Percentiles rank a stretch among this genome's conserved stretches.
Evolutionary conservation across 2,113 vertebrate genomes (phyloP).

Genomic region (Mandrillus leucophaeus): DNA sequence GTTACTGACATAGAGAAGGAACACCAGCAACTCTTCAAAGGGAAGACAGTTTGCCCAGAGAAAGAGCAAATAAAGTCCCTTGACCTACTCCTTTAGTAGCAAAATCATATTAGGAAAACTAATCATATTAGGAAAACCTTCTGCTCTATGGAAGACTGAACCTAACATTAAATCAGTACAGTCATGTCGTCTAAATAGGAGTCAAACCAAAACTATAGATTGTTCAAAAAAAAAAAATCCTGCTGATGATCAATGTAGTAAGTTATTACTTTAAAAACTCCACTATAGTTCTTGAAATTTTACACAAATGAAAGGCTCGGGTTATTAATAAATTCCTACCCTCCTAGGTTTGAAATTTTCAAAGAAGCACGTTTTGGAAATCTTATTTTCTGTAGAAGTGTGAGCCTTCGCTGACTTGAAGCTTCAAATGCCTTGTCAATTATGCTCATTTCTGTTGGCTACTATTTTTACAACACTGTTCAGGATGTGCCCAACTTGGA

Average conservation of each 20-base stretch:
- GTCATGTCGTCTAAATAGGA: neutral
- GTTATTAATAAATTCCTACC: neutral
- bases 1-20: slow-evolving; percentile 28
- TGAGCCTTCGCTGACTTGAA: neutral
- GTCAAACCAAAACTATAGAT: neutral
- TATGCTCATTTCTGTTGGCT: neutral
- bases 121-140: no score
- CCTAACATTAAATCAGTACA: neutral
- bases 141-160: neutral
- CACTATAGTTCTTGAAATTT: neutral
- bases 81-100: neutral
- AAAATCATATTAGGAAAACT: neutral
- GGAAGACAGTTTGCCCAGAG: slow-evolving; percentile 60
- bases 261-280: neutral
- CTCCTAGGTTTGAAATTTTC: neutral
- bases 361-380: neutral
- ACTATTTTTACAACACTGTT: neutral
- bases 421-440: neutral
- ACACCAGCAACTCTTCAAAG: neutral
- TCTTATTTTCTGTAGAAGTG: neutral
- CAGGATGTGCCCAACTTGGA: neutral
- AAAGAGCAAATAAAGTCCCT: slow-evolving; percentile 58
- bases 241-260: neutral
- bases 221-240: neutral
- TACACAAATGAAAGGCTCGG: neutral